Percentiles rank a stretch among this genome's conserved stretches.
Evolutionary conservation across 2,888 invertebrate genomes (phyloP).

Genomic region (Dendrolimus houi): DNA sequence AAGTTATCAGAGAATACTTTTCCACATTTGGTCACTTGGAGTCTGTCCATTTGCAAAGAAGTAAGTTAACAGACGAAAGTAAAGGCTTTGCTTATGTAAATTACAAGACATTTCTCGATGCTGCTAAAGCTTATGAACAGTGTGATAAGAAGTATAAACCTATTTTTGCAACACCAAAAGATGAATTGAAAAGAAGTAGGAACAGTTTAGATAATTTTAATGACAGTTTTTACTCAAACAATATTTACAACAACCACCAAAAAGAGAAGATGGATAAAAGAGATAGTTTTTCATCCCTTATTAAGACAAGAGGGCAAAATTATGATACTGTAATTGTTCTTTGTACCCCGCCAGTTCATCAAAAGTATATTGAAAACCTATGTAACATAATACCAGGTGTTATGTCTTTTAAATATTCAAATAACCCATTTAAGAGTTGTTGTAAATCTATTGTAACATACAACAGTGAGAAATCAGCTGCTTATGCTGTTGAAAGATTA

Average conservation of each 20-base stretch:
- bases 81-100: conserved; percentile 95
- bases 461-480: conserved; percentile 46
- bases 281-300: conserved; percentile 23
- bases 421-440: conserved; percentile 63
- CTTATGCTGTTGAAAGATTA: conserved; percentile 87
- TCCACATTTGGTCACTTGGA: conserved; percentile 90
- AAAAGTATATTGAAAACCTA: conserved; percentile 87
- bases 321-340: conserved; percentile 82
- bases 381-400: conserved; percentile 89
- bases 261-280: conserved; percentile 18
- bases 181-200: conserved; percentile 52
- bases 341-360: conserved; percentile 82
- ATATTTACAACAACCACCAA: conserved; percentile 18
- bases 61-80: conserved; percentile 85
- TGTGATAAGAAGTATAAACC: conserved; percentile 91
- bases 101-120: conserved; percentile 86
- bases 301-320: conserved; percentile 46
- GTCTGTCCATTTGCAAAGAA: conserved; percentile 85
- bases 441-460: conserved; percentile 56
- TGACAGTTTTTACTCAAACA: conserved; percentile 23
- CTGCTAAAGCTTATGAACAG: conserved; percentile 91
- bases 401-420: conserved; percentile 56
- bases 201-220: conserved; percentile 32
- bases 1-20: conserved; percentile 88
- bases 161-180: conserved; percentile 93